Base-by-base conservation (phyloP, 2,113 vertebrate genomes). In the Sapajus apella region DNA sequence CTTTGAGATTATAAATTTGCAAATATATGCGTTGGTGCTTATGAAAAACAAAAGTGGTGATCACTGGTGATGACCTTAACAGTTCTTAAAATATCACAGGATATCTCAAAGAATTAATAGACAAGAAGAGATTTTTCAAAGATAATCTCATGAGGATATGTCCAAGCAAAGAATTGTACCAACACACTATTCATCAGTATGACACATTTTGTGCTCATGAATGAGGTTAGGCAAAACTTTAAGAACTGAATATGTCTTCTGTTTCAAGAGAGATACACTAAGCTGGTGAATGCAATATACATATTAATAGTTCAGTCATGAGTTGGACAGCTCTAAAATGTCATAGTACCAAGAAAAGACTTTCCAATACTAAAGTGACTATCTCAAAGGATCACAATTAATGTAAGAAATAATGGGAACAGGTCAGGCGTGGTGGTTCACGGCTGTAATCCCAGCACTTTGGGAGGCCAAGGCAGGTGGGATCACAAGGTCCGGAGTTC, bases 311-410 rank as follows among this genome's bases (percentile, higher is more conserved):
- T 87, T 92, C 32, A 86, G 21, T 92, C 10, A 91, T 5, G 10
- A 88, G 55, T 87, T 73, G 80, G 93, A 93, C 18, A 85, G 32
- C 52, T 95, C 84, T 92, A 85, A 96, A 91, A 96, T 94, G 80
- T 92, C 45, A 86, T 1, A 81, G 50, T 45, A 92, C 14, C 50
- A 96, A 92, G 43, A 85, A 94, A 90, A 70, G 61, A 84, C 75
- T 95, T 96, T 79, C 70, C 55, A 79, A 13, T 88, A 76, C 25
- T 40, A 66, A 90, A 92, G 21, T 37, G 52, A 35, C 47, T 52
- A 68, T 27, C 27, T 87, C 50, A 88, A 90, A 93, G 56, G 21
- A 90, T 90, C 45, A 90, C 88, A 89, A 81, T 37, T 68, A 90
- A 80, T 45, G 35, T 58, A 50, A 91, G 52, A 87, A 84, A 94